Base-by-base conservation (phyloP, 2,888 invertebrate genomes). In the Eupsilia transversa region DNA sequence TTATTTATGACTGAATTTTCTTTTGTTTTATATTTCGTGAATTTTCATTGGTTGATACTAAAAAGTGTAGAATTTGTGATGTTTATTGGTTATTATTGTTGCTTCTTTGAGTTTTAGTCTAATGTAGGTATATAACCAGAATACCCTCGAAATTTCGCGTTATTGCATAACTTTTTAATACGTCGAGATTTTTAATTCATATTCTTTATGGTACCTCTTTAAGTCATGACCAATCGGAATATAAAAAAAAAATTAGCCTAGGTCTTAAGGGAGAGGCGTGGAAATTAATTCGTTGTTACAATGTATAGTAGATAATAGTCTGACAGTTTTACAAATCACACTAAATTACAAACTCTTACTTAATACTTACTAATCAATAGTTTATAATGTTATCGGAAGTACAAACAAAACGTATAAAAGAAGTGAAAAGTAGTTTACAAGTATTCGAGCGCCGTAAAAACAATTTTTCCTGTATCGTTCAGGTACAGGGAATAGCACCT, bases 1-100 rank as follows among this genome's bases (percentile, higher is more conserved):
- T 72, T 83, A 80, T 72, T 78, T 78, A 1, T 54, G 17, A 41
- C 12, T 9, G 43, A 33, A 59, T 63, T 56, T 64, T 54, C 54
- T 72, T 77, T 61, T 20, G 46, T 35, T 3, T 35, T 17, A 46
- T 46, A 41, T 54, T 66, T 35, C 14, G 10, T 52, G 14, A 27
- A 35, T 38, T 59, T 82, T 77, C 12, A 33, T 41, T 61, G 14
- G 30, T 1, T 12, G 1, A 33, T 35, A 49, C 6, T 33, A 38
- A n/a, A 61, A 57, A 30, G 12, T 57, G n/a, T 35, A 3, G 23
- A 59, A 41, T 14, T 41, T 27, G 3, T 56, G n/a, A 33, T 82
- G 52, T 57, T 20, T 20, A 35, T 1, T 10, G 41, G 30, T 74
- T 3, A 52, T 64, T 54, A n/a, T 46, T 56, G 54, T 49, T 35